Conservation (phyloP, 2,113 vertebrate genomes). For the Diadophis punctatus region DNA sequence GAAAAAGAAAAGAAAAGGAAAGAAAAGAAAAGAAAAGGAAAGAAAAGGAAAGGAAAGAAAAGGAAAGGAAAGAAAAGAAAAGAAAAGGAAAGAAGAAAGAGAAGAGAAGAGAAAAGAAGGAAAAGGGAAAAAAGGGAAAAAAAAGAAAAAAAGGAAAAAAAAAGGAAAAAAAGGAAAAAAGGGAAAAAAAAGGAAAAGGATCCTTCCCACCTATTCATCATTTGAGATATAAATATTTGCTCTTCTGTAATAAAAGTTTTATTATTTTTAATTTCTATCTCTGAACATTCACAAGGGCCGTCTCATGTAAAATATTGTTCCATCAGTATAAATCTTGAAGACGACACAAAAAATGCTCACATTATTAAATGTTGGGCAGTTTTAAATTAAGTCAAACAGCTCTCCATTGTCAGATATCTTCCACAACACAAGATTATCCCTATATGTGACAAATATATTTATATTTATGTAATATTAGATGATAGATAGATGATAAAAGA, state of each 20-base stretch:
- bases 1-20: conserved; percentile 24
- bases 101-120: too few relatives aligned
- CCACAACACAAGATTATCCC: conserved; percentile 56
- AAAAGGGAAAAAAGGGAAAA: too few relatives aligned
- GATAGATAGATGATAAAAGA: too few relatives aligned
- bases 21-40: too few relatives aligned
- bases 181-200: too few relatives aligned
- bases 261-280: conserved; percentile 26
- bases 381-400: conserved; percentile 68
- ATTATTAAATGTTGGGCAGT: conserved; percentile 61
- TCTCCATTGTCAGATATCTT: conserved; percentile 66
- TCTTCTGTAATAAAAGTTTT: conserved; percentile 59
- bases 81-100: too few relatives aligned
- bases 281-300: conserved; percentile 45
- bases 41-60: too few relatives aligned
- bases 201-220: conserved; percentile 25
- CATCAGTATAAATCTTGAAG: conserved; percentile 68
- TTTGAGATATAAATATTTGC: conserved; percentile 59
- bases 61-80: too few relatives aligned
- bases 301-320: conserved; percentile 50
- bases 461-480: too few relatives aligned
- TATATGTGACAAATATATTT: too few relatives aligned
- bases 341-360: conserved; percentile 60
- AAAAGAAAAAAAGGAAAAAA: too few relatives aligned
- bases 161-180: too few relatives aligned